phyloP scores from a whole-genome alignment of 2,888 invertebrate genomes.

The Galerucella calmariensis region DNA sequence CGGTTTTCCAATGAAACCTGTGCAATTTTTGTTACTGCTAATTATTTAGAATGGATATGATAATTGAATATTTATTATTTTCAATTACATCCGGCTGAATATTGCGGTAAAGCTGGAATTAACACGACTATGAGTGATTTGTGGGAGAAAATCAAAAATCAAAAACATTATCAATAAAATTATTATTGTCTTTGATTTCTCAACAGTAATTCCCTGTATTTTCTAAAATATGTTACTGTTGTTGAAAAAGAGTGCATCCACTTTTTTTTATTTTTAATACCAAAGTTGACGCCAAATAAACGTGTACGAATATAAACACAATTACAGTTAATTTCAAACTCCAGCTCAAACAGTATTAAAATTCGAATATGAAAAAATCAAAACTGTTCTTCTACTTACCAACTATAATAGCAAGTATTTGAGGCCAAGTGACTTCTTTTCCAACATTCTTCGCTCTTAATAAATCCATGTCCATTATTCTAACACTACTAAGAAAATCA shows the following conservation, averaged over 20 bases:
- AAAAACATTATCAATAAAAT: no score
- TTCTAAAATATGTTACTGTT: not conserved
- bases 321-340: no score
- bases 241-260: no score
- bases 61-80: no score
- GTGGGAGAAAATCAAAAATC: no score
- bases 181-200: not conserved
- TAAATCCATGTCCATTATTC: not conserved
- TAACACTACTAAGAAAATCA: not conserved
- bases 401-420: conserved; percentile 30
- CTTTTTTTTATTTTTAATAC: not conserved
- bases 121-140: no score
- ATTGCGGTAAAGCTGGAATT: no score
- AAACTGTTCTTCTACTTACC: conserved; percentile 19
- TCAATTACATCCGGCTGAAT: no score
- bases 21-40: no score
- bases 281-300: not conserved
- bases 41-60: no score
- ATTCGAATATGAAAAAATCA: not conserved
- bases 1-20: no score
- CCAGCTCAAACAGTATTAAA: not conserved
- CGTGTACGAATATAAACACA: not conserved
- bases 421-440: conserved; percentile 31
- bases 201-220: not conserved
- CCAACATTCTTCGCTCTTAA: not conserved